Conservation (phyloP, 2,888 invertebrate genomes). For the Nemotelus nigrinus region DNA sequence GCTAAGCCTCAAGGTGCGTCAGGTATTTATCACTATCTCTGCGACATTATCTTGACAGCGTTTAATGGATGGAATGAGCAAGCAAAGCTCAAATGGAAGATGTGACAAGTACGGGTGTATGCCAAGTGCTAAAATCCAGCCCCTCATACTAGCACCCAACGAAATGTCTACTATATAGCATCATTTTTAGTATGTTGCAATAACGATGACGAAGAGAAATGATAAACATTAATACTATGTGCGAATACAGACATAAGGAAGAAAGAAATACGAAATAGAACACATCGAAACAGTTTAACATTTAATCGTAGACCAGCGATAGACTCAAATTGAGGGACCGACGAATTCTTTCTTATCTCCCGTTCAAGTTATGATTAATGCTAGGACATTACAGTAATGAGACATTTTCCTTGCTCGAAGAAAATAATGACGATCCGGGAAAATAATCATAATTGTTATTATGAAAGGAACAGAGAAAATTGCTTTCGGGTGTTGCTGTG, state of each 20-base stretch:
- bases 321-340: slow-evolving; percentile 9
- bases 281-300: slow-evolving; percentile 24
- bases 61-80: slow-evolving; percentile 34
- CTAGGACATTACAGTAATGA: slow-evolving; percentile 49
- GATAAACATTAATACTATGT: slow-evolving; percentile 48
- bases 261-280: neutral
- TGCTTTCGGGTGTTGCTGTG: neutral
- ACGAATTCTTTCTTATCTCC: slow-evolving; percentile 39
- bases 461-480: slow-evolving; percentile 20
- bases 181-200: slow-evolving; percentile 4
- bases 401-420: slow-evolving; percentile 46
- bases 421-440: slow-evolving; percentile 44
- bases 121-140: too few relatives aligned
- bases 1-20: slow-evolving; percentile 38
- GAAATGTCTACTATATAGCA: neutral
- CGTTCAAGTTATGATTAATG: slow-evolving; percentile 45
- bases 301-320: slow-evolving; percentile 9
- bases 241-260: neutral
- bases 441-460: slow-evolving; percentile 38
- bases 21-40: slow-evolving; percentile 33
- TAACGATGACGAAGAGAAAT: slow-evolving; percentile 47
- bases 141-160: neutral
- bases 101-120: neutral
- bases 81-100: slow-evolving; percentile 12
- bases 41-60: slow-evolving; percentile 39